Conservation (phyloP, 2,888 invertebrate genomes). For the Ecliptopera silaceata region DNA sequence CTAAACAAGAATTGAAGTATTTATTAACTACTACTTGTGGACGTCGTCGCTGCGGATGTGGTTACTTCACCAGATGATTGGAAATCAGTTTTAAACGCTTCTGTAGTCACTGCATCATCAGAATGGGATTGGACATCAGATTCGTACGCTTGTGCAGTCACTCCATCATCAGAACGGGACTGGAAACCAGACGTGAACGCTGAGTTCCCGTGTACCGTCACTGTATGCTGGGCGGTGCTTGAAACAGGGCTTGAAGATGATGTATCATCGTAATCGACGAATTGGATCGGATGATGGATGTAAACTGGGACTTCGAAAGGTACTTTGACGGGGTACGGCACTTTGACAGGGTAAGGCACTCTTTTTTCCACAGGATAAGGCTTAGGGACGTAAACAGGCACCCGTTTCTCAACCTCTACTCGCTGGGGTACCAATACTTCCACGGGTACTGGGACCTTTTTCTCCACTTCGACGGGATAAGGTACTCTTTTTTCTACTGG, state of each 20-base stretch:
- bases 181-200: constrained; percentile 50
- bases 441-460: constrained; percentile 57
- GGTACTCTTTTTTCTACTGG: constrained; percentile 77
- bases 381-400: constrained; percentile 47
- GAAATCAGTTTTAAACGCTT: background rate
- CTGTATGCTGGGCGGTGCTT: constrained; percentile 44
- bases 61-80: constrained; percentile 8
- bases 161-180: constrained; percentile 6
- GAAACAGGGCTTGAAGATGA: constrained; percentile 19
- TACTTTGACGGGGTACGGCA: constrained; percentile 71
- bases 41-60: constrained; percentile 4
- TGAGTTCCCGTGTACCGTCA: constrained; percentile 60
- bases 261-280: constrained; percentile 36
- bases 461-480: constrained; percentile 71
- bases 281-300: constrained; percentile 57
- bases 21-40: constrained; percentile 31
- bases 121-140: constrained; percentile 2
- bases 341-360: constrained; percentile 59
- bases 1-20: constrained; percentile 20
- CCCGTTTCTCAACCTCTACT: constrained; percentile 52
- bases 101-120: constrained; percentile 3
- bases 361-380: constrained; percentile 62
- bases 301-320: constrained; percentile 65
- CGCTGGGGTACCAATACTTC: constrained; percentile 43
- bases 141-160: background rate